phyloP scores from a whole-genome alignment of 1,140 invertebrate species.

The Kradibia gibbosae region DNA sequence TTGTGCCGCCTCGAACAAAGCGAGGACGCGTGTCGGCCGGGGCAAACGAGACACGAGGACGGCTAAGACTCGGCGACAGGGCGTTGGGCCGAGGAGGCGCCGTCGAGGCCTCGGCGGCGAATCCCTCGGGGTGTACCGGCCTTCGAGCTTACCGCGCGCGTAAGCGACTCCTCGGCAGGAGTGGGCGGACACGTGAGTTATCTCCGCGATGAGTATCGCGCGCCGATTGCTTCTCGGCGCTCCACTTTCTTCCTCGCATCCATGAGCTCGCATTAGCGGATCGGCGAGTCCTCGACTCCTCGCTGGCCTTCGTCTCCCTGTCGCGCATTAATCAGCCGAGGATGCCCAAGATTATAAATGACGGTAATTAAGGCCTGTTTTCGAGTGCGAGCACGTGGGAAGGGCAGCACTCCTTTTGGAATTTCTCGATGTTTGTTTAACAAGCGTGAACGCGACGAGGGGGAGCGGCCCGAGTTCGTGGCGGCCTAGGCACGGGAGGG shows the following conservation, averaged over 20 bases:
- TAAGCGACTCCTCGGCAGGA: no score
- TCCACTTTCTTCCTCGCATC: slow-evolving; percentile 40
- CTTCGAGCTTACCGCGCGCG: no score
- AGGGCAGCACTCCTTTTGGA: slow-evolving; percentile 25
- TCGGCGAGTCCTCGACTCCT: no score
- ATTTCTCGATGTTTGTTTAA: slow-evolving; percentile 45
- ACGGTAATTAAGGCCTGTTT: slow-evolving; percentile 45
- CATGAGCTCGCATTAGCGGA: no score
- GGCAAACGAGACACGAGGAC: no score
- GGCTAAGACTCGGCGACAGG: no score
- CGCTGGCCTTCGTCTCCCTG: slow-evolving; percentile 12
- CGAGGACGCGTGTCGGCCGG: not conserved
- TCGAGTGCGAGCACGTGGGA: slow-evolving; percentile 15
- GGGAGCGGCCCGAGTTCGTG: not conserved
- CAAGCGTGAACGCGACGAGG: slow-evolving; percentile 42
- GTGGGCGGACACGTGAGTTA: slow-evolving; percentile 28
- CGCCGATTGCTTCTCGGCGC: slow-evolving; percentile 15
- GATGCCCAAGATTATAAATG: slow-evolving; percentile 47
- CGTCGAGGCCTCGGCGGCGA: no score
- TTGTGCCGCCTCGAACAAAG: not conserved
- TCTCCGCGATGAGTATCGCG: slow-evolving; percentile 5
- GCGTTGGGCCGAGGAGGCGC: no score
- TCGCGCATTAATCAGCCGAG: slow-evolving; percentile 40
- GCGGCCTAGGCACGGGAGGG: not conserved
- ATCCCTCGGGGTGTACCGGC: no score